Percentiles rank a stretch among this genome's conserved stretches.
These are phyloP conservation scores for Calameuta pallipes DNA, from an alignment of 2,888 invertebrate species.

Conservation along the genomic window DNA sequence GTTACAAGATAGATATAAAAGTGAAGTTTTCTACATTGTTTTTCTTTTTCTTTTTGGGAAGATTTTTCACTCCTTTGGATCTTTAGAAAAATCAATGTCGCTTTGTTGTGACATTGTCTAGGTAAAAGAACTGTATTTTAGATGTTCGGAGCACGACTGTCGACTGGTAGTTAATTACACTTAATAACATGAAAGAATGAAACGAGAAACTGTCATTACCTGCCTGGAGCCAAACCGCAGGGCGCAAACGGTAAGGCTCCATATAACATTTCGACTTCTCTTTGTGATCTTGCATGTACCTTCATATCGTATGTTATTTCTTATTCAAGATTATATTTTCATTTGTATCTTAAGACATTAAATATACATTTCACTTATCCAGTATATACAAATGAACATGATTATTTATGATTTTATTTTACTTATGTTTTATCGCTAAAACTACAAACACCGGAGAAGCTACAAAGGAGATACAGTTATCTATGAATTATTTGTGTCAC, in stretches of 20 bases:
- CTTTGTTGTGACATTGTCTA: not conserved
- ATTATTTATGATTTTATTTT: not conserved
- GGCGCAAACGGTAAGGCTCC: conserved; percentile 60
- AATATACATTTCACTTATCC: not conserved
- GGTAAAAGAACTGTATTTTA: conserved; percentile 40
- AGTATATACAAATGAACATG: not conserved
- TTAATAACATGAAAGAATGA: conserved; percentile 64
- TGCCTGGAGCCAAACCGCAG: conserved; percentile 62
- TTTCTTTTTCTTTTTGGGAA: not conserved
- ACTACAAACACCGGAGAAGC: not conserved
- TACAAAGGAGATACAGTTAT: not conserved
- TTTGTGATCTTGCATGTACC: conserved; percentile 18
- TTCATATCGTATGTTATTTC: conserved; percentile 8
- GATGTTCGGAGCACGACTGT: conserved; percentile 48
- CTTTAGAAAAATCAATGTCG: not conserved
- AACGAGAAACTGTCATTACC: conserved; percentile 64
- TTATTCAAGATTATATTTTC: not conserved
- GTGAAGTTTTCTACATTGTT: not conserved
- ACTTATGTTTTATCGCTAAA: not conserved
- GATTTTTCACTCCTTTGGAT: not conserved
- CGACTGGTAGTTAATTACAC: conserved; percentile 49
- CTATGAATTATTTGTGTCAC: not conserved
- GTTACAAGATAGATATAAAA: not conserved
- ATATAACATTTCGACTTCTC: conserved; percentile 10
- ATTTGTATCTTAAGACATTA: no score